These are phyloP conservation scores for Drosophila yooni DNA, from an alignment of 2,888 invertebrate species.

Conservation along the genomic window DNA sequence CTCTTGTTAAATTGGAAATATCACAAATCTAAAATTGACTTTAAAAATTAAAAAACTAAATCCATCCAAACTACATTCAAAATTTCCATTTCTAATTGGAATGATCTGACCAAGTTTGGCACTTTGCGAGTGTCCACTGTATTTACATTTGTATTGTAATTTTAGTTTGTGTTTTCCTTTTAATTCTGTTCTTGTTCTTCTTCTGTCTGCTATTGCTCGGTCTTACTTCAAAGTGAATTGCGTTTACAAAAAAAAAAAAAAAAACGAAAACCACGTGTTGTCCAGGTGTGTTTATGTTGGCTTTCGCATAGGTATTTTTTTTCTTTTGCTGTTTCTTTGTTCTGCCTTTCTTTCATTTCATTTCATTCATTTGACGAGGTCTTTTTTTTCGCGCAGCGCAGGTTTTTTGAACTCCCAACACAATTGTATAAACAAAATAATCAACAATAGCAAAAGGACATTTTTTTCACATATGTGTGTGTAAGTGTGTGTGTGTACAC, in stretches of 20 bases:
- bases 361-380: conserved; percentile 37
- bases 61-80: not conserved
- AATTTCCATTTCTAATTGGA: not conserved
- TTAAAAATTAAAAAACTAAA: not conserved
- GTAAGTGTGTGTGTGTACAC: conserved; percentile 25
- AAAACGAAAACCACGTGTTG: conserved; percentile 65
- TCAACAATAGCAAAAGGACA: conserved; percentile 24
- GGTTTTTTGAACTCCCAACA: conserved; percentile 41
- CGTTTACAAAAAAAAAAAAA: conserved; percentile 23
- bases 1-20: not conserved
- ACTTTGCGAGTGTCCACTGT: not conserved
- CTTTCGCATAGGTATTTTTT: conserved; percentile 31
- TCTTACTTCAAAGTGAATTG: conserved; percentile 71
- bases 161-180: conserved; percentile 5
- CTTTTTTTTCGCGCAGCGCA: conserved; percentile 20
- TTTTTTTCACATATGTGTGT: conserved; percentile 7
- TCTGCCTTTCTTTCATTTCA: conserved; percentile 3
- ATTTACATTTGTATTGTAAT: conserved; percentile 27
- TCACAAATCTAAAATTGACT: not conserved
- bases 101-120: not conserved
- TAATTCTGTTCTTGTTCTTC: not conserved
- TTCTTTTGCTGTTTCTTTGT: conserved; percentile 5
- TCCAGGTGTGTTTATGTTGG: conserved; percentile 75
- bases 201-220: conserved; percentile 18
- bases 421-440: conserved; percentile 16